Base-by-base conservation (phyloP, 2,888 invertebrate genomes). In the Polyploca ridens region DNA sequence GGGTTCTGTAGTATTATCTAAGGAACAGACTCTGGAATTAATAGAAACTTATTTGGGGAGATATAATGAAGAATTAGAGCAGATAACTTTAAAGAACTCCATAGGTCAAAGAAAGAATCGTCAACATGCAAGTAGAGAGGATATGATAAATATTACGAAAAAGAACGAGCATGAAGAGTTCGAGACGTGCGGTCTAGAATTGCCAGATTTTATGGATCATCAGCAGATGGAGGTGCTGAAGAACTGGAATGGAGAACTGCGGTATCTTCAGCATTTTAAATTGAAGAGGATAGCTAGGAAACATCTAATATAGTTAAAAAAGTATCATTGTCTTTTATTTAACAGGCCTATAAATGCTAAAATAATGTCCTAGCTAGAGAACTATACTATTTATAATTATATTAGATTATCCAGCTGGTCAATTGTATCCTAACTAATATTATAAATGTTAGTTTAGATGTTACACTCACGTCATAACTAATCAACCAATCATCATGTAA, bases 101-200 rank as follows among this genome's bases (percentile, higher is more conserved):
- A 95, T 98, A 44, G 96, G 97, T 0, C 95, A 96, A 65, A 95
- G 97, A 63, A 96, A 96, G 75, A 96, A 95, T 73, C 94, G 96
- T 14, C 98, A 98, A 81, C 97, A 98, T 88, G 97, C 96, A 0
- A 96, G 96, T 72, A 94, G 98, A 67, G 96, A 97, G 87, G 96
- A 97, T 87, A 95, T 97, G 11, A 96, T 98, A 60, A 96, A 95
- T 77, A 96, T 98, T 77, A 97, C 97, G 0, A 94, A 96, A 71
- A 96, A 97, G 78, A 95, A 95, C 63, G 98, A 98, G 77, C 89
- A 78, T 10, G 95, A 96, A 69, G 98, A 98, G 82, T 98, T 96
- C 81, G 94, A 96, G 67, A 95, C 96, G 0, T 96, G 96, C 79
- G 98, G 98, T 38, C 90, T 98, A 78, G 98, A 98, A 95, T 95